phyloP scores from a whole-genome alignment of 2,113 vertebrate genomes.

The Loxodonta africana region DNA sequence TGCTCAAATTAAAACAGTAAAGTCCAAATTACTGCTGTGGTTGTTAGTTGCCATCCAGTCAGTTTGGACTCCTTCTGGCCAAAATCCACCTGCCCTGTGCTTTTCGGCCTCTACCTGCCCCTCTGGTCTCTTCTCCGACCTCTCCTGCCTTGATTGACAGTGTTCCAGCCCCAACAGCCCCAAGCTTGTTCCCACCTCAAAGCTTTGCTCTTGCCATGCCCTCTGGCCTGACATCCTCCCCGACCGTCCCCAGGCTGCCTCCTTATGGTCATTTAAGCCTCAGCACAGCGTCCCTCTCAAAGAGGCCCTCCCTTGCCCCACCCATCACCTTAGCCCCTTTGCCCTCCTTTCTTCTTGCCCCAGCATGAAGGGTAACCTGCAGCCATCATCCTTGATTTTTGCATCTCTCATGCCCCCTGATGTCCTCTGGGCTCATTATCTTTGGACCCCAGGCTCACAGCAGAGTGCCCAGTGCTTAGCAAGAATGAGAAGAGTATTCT shows the following conservation, averaged over 20 bases:
- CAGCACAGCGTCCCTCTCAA: neutral
- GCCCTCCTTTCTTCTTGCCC: neutral
- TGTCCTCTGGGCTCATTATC: neutral
- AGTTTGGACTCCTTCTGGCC: neutral
- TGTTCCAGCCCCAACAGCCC: neutral
- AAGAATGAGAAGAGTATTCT: neutral
- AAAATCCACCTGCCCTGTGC: fast-evolving
- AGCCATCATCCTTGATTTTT: neutral
- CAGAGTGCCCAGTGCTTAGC: neutral
- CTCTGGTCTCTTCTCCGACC: fast-evolving
- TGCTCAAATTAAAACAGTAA: neutral
- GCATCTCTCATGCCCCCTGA: neutral
- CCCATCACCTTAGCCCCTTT: too few relatives aligned
- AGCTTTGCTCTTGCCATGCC: neutral
- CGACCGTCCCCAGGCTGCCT: neutral
- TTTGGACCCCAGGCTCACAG: neutral
- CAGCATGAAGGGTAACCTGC: neutral
- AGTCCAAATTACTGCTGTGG: neutral
- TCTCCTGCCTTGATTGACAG: fast-evolving
- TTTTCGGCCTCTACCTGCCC: fast-evolving
- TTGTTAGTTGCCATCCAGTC: neutral
- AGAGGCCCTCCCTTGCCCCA: fast-evolving
- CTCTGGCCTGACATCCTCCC: neutral
- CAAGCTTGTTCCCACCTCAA: neutral
- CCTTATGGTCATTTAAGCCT: fast-evolving